These are phyloP conservation scores for Drosophila asahinai DNA, from an alignment of 1,140 invertebrate genomes.

Conservation along the genomic window DNA sequence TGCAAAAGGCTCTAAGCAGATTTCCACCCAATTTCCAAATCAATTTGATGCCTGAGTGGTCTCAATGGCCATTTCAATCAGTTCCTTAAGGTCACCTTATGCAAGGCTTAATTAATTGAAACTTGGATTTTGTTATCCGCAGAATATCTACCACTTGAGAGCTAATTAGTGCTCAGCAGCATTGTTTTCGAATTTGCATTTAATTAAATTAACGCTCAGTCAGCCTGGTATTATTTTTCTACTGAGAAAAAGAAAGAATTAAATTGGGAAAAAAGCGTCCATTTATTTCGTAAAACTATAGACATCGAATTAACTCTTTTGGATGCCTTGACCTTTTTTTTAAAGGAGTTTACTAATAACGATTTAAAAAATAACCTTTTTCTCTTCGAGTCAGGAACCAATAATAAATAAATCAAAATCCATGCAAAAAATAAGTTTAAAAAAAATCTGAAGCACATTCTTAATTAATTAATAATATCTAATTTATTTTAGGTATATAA, in stretches of 20 bases:
- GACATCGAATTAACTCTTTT: too few relatives aligned
- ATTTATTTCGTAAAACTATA: too few relatives aligned
- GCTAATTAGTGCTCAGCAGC: background rate
- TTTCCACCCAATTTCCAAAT: slow-evolving; percentile 33
- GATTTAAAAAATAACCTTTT: too few relatives aligned
- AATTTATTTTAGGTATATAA: background rate
- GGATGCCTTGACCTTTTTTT: too few relatives aligned
- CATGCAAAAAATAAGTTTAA: background rate
- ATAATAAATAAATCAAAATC: too few relatives aligned
- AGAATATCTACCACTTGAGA: slow-evolving; percentile 10
- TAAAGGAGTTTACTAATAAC: too few relatives aligned
- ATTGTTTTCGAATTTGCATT: slow-evolving; percentile 10
- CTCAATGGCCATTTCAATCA: slow-evolving; percentile 20
- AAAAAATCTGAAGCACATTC: background rate
- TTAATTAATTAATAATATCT: background rate
- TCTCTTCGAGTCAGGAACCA: too few relatives aligned
- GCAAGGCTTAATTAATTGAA: slow-evolving; percentile 31
- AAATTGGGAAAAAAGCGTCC: too few relatives aligned
- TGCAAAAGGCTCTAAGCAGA: slow-evolving; percentile 45
- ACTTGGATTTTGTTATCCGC: slow-evolving; percentile 13
- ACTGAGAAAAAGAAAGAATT: background rate
- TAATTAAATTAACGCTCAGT: slow-evolving; percentile 9
- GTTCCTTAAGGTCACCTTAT: slow-evolving; percentile 27
- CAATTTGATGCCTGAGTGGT: slow-evolving; percentile 33
- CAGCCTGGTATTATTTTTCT: background rate